These are phyloP conservation scores for Lethenteron reissneri DNA, from an alignment of 2,113 vertebrate species.

Conservation along the genomic window DNA sequence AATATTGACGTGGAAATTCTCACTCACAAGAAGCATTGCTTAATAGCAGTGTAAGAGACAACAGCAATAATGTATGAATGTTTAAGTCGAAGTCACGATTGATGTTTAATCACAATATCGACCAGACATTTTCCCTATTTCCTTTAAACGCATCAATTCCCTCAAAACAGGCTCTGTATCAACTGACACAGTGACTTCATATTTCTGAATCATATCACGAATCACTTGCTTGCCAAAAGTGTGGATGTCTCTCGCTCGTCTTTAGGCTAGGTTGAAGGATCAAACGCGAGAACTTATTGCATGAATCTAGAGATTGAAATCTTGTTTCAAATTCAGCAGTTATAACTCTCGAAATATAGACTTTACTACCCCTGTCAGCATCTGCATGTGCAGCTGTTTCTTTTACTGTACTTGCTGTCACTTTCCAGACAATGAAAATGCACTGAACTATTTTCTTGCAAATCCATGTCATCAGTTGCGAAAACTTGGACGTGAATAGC, in stretches of 20 bases:
- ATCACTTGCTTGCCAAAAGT: conserved; percentile 6
- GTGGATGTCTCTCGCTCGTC: conserved; percentile 1
- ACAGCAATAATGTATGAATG: neutral
- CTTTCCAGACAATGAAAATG: conserved; percentile 5
- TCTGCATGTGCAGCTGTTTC: conserved; percentile 3
- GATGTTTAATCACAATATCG: neutral
- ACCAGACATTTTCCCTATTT: conserved; percentile 7
- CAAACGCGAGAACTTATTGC: neutral
- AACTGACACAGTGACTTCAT: conserved; percentile 8
- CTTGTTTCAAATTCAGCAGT: neutral
- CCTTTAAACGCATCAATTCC: conserved; percentile 6
- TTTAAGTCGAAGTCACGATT: neutral
- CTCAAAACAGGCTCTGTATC: conserved; percentile 9
- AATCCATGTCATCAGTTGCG: neutral
- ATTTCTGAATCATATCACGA: neutral
- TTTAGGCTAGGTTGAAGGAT: neutral
- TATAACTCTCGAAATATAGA: neutral
- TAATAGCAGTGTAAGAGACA: conserved; percentile 1
- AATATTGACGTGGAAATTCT: neutral
- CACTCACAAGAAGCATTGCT: neutral
- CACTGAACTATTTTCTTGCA: conserved; percentile 2
- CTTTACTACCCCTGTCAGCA: neutral
- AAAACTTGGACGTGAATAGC: neutral
- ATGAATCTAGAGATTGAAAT: neutral
- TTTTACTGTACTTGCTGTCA: neutral